Evolutionary conservation across 2,797 vertebrate genomes (phyloP).

Genomic region (Hylomyscus alleni): DNA sequence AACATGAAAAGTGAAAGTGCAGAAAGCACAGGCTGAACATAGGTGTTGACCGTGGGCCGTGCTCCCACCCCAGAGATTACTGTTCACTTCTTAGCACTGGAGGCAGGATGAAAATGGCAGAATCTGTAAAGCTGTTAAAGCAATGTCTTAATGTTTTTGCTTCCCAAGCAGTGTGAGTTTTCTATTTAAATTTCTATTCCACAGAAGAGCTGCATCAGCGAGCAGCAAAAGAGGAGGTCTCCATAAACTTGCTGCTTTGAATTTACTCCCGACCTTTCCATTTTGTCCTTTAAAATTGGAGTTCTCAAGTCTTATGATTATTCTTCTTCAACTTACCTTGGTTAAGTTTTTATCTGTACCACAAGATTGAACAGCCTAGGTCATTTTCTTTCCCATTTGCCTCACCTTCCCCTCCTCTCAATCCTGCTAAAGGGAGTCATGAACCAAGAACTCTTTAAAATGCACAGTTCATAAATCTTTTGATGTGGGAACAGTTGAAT

Average conservation of each 20-base stretch:
- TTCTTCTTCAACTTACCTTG: constrained; percentile 47
- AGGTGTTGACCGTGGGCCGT: constrained; percentile 69
- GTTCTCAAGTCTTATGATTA: constrained; percentile 45
- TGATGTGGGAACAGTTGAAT: constrained; percentile 61
- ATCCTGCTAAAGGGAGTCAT: constrained; percentile 46
- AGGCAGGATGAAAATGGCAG: constrained; percentile 70
- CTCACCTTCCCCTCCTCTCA: constrained; percentile 45
- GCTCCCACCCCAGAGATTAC: constrained; percentile 62
- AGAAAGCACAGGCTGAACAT: constrained; percentile 70
- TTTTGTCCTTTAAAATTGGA: constrained; percentile 72
- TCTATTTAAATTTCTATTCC: constrained; percentile 75
- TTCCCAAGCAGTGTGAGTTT: constrained; percentile 71
- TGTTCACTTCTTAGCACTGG: constrained; percentile 76
- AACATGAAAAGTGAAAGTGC: constrained; percentile 77
- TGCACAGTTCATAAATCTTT: constrained; percentile 71
- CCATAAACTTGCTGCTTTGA: constrained; percentile 44
- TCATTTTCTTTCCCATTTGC: constrained; percentile 68
- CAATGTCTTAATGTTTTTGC: constrained; percentile 71
- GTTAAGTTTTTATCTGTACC: constrained; percentile 63
- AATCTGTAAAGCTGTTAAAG: constrained; percentile 76
- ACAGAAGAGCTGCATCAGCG: constrained; percentile 52
- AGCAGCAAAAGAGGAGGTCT: constrained; percentile 68
- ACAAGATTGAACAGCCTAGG: constrained; percentile 50
- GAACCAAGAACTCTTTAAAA: constrained; percentile 76
- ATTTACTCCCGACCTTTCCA: constrained; percentile 44